Conservation (phyloP, 2,797 vertebrate genomes). For the Megalops cyprinoides region DNA sequence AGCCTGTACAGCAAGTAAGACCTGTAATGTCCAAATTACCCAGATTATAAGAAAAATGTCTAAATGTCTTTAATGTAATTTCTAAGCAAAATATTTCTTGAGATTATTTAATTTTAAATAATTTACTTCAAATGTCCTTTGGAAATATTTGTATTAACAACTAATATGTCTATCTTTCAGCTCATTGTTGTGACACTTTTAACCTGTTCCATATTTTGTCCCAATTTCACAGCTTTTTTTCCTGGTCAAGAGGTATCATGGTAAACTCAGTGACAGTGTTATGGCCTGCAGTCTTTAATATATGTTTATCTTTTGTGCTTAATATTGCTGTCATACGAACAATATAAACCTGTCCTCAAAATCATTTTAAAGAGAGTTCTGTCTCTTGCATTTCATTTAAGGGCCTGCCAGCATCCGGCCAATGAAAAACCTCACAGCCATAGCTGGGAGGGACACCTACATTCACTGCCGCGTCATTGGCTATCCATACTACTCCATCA, state of each 20-base stretch:
- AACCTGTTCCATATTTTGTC: background rate
- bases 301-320: background rate
- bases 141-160: no score
- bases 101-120: no score
- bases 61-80: no score
- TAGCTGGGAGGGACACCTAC: constrained; percentile 92
- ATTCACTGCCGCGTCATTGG: constrained; percentile 98
- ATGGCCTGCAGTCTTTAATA: background rate
- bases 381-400: constrained; percentile 75
- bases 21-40: no score
- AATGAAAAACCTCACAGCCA: constrained; percentile 98
- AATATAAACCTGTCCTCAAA: constrained; percentile 65
- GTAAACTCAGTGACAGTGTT: background rate
- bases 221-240: background rate
- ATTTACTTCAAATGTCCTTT: no score
- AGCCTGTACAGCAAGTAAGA: no score
- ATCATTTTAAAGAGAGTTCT: constrained; percentile 83
- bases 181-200: no score
- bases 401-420: constrained; percentile 87
- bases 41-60: no score
- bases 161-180: no score
- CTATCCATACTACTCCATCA: constrained; percentile 98
- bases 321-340: background rate
- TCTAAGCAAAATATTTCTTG: no score
- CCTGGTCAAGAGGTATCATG: background rate